Evolutionary conservation across 2,888 invertebrate genomes (phyloP).

Genomic region (Meiosimyza platycephala): DNA sequence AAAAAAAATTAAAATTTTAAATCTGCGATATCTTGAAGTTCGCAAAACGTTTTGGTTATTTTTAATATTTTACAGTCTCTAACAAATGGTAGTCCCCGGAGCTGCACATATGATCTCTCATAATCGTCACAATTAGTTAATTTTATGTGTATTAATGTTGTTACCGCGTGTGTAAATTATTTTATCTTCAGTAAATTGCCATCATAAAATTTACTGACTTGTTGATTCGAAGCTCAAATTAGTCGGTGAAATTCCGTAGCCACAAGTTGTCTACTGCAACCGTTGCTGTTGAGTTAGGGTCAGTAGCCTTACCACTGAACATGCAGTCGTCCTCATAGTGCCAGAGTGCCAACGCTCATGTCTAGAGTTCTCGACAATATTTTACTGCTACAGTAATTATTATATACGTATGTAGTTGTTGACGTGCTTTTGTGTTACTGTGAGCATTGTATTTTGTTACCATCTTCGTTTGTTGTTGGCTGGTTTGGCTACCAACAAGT

Average conservation of each 20-base stretch:
- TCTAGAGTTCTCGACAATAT: neutral
- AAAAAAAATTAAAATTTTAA: too few species aligned
- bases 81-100: too few species aligned
- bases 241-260: neutral
- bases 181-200: conserved; percentile 17
- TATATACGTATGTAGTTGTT: conserved; percentile 13
- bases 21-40: too few species aligned
- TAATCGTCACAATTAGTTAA: too few species aligned
- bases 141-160: conserved; percentile 6
- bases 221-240: neutral
- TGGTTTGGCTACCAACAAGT: neutral
- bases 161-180: conserved; percentile 23
- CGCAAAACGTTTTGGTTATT: neutral
- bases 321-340: neutral
- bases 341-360: neutral
- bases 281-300: neutral
- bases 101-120: too few species aligned
- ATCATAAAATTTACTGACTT: neutral
- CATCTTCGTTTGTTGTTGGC: conserved; percentile 5
- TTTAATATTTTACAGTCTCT: neutral
- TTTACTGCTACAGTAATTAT: conserved; percentile 24
- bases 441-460: neutral
- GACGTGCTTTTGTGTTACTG: neutral
- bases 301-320: conserved; percentile 5
- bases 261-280: neutral